Base-by-base conservation (phyloP, 2,797 vertebrate genomes). In the Acestrorhynchus altus region DNA sequence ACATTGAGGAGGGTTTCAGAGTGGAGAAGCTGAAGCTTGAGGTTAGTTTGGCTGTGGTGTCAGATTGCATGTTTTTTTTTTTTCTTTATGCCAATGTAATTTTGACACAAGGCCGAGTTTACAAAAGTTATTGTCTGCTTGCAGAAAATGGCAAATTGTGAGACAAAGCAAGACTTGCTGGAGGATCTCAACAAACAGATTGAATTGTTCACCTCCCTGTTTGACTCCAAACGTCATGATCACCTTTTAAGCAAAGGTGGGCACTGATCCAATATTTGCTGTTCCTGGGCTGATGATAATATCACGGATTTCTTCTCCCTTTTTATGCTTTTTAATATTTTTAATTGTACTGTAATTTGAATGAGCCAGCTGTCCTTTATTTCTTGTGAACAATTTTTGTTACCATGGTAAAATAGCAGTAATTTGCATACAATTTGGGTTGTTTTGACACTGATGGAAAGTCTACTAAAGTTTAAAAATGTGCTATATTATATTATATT, bases 231-330 rank as follows among this genome's bases (percentile, higher is more conserved):
- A 81, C 94, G 93, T 11, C 97, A 99, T 0, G 94, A 97, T 22
- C 95, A 99, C 85, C 95, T 99, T 26, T 84, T 96, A 46, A 95
- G 95, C 90, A 99, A 96, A 96, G 97, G 97, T 96, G 87, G 49
- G 76, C 1, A 22, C 24, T 6, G 54, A 51, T 4, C n/a, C n/a
- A n/a, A n/a, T 15, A n/a, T 51, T 12, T 18, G 28, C 51, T 73
- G 10, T 18, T 59, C 4, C 8, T 5, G 1, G 20, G 15, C 13
- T 11, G 9, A 5, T 24, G 2, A 35, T 15, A 1, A 35, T 35
- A 35, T 35, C 31, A 2, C 31, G 2, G 6, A 35, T 35, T 6
- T 35, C 6, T 35, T 35, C 6, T 35, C 2, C 6, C 6, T 35
- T 35, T 35, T 35, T 2, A 35, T 35, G 6, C n/a, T n/a, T n/a